Conservation (phyloP, 2,797 vertebrate species). For the Streptopelia turtur region DNA sequence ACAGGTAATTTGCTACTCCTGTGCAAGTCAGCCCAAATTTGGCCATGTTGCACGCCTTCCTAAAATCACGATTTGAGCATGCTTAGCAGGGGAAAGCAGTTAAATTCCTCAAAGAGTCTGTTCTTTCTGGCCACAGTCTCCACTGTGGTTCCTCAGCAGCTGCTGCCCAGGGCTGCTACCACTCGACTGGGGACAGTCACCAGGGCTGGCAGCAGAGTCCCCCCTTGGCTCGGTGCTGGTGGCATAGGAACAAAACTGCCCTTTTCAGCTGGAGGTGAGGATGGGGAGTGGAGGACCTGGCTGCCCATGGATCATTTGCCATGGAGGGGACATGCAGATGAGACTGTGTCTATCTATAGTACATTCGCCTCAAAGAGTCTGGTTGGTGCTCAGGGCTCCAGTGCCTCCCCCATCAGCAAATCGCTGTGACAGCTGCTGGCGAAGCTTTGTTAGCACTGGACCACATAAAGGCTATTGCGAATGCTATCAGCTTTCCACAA, state of each 20-base stretch:
- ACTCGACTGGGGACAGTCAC: fast-evolving
- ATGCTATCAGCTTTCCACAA: conserved; percentile 11
- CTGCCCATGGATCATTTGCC: fast-evolving
- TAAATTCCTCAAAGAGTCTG: neutral
- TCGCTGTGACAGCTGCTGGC: neutral
- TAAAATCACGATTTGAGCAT: neutral
- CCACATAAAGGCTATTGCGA: neutral
- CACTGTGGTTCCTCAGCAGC: fast-evolving
- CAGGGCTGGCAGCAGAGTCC: neutral
- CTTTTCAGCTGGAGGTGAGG: neutral
- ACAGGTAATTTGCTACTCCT: neutral
- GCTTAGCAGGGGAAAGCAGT: neutral
- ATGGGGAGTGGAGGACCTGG: neutral
- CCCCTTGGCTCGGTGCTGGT: fast-evolving
- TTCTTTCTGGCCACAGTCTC: neutral
- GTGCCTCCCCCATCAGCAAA: neutral
- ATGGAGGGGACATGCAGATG: neutral
- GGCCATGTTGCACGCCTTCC: neutral
- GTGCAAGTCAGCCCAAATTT: neutral
- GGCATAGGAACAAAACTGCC: neutral
- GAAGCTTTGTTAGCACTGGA: neutral
- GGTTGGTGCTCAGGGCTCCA: neutral
- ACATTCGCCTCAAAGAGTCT: neutral
- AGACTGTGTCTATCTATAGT: neutral
- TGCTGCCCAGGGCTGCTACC: neutral